Conservation (phyloP, 2,888 invertebrate genomes). For the Gibbula magus region DNA sequence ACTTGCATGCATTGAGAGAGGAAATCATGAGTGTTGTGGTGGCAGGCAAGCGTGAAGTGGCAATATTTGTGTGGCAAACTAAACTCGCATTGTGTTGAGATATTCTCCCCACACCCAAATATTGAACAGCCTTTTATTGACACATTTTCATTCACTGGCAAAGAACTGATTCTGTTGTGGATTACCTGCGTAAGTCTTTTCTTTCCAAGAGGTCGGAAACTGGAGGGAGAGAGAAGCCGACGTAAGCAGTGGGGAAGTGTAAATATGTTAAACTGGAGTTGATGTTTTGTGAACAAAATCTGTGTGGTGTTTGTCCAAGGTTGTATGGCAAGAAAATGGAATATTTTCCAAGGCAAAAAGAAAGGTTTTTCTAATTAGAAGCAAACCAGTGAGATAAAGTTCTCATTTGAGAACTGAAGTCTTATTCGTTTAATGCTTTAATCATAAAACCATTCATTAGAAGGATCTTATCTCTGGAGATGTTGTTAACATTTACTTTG, state of each 20-base stretch:
- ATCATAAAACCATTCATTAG: no score
- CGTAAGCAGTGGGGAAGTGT: neutral
- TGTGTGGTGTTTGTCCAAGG: no score
- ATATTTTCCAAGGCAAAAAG: no score
- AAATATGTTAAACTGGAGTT: no score
- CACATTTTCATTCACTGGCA: neutral
- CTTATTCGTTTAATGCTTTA: no score
- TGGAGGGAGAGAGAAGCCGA: neutral
- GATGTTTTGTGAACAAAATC: no score
- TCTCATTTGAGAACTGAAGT: no score
- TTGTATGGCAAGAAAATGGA: no score
- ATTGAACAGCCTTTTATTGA: neutral
- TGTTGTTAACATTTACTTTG: no score
- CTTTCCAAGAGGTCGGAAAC: neutral
- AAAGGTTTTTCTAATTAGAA: no score
- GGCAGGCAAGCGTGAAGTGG: neutral
- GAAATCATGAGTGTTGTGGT: neutral
- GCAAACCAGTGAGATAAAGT: no score
- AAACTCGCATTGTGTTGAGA: conserved; percentile 7
- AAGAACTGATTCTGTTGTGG: neutral
- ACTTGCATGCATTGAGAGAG: neutral
- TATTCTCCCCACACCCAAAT: neutral
- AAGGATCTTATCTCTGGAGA: no score
- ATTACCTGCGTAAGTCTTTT: neutral
- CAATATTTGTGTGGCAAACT: conserved; percentile 11